Conservation (phyloP, 2,888 invertebrate species). For the Xanthorhoe designata region DNA sequence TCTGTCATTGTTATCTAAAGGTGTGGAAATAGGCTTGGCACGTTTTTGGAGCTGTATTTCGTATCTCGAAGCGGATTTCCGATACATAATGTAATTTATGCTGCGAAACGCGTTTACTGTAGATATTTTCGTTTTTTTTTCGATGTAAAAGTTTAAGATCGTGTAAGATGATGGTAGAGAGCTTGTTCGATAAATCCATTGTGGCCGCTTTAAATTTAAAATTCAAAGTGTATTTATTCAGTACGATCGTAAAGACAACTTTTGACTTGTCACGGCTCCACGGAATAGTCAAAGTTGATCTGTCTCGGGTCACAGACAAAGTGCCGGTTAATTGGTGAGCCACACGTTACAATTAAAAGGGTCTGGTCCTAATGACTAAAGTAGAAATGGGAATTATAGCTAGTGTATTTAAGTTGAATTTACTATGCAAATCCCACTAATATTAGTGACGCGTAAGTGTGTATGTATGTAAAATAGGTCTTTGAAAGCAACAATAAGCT, state of each 20-base stretch:
- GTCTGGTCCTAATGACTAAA: slow-evolving; percentile 27
- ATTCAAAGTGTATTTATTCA: too few species aligned
- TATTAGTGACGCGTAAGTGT: too few species aligned
- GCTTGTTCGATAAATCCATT: too few species aligned
- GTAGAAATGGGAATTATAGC: background rate
- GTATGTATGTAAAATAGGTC: background rate
- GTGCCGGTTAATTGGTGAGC: slow-evolving; percentile 53
- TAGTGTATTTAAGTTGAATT: background rate
- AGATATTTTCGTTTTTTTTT: background rate
- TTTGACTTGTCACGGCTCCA: too few species aligned
- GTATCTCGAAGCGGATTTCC: background rate
- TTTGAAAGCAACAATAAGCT: slow-evolving; percentile 16
- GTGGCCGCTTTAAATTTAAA: too few species aligned
- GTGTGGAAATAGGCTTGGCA: background rate
- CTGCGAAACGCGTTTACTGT: background rate
- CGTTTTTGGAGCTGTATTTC: background rate
- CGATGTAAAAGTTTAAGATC: background rate
- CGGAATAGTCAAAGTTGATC: background rate
- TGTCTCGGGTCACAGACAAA: slow-evolving; percentile 7
- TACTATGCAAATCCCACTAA: background rate
- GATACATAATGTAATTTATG: slow-evolving; percentile 1
- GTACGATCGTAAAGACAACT: too few species aligned
- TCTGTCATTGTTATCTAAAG: slow-evolving; percentile 28
- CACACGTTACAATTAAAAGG: slow-evolving; percentile 36
- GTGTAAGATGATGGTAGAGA: background rate